Evolutionary conservation across 2,113 vertebrate species (phyloP).

Genomic region (Saccopteryx bilineata): DNA sequence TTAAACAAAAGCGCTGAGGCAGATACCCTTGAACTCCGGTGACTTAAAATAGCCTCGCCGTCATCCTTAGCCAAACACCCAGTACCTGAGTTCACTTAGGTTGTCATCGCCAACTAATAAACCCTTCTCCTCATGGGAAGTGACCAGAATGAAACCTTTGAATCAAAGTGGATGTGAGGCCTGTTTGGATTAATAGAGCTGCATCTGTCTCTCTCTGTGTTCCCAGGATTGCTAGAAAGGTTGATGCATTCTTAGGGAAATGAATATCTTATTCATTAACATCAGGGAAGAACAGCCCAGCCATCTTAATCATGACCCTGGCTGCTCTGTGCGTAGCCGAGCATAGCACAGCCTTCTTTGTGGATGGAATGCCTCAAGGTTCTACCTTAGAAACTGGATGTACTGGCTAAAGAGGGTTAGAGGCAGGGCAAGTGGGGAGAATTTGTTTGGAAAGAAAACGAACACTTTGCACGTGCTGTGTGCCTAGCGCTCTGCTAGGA

Average conservation of each 20-base stretch:
- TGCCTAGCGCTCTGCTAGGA: neutral
- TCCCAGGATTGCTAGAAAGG: neutral
- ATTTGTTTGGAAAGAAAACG: neutral
- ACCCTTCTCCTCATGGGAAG: conserved; percentile 73
- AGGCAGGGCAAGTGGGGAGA: neutral
- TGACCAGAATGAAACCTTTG: conserved; percentile 67
- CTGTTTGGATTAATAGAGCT: conserved; percentile 58
- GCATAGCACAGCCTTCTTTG: neutral
- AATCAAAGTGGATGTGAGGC: conserved; percentile 57
- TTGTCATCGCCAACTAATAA: conserved; percentile 71
- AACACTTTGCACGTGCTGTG: neutral
- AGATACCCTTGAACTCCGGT: conserved; percentile 78
- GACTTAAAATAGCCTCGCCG: conserved; percentile 75
- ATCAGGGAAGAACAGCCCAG: neutral
- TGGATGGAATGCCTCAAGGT: conserved; percentile 6
- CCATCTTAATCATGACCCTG: conserved; percentile 6
- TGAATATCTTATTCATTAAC: conserved; percentile 39
- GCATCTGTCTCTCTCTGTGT: neutral
- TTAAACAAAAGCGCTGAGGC: conserved; percentile 80
- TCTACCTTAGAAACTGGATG: neutral
- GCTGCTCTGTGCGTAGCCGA: conserved; percentile 16
- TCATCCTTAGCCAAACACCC: conserved; percentile 50
- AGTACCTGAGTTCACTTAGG: conserved; percentile 71
- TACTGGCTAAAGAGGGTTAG: neutral
- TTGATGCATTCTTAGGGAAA: conserved; percentile 72